These are phyloP conservation scores for Mus pahari DNA, from an alignment of 2,113 vertebrate genomes.

Conservation along the genomic window DNA sequence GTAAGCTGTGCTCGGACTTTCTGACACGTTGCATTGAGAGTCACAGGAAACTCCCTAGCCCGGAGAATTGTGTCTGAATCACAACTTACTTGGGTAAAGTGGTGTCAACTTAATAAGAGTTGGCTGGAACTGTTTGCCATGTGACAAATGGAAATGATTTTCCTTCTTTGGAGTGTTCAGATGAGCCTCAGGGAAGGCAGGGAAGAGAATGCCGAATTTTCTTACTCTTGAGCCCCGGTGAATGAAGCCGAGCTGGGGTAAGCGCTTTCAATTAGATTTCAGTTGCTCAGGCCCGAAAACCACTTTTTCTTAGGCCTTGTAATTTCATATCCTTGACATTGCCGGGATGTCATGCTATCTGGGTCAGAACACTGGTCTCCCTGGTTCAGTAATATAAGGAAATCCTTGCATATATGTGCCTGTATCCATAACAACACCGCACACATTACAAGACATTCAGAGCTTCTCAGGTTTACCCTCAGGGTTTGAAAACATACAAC, in stretches of 20 bases:
- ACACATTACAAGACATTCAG: neutral
- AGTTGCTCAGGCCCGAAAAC: slow-evolving; percentile 42
- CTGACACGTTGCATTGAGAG: slow-evolving; percentile 58
- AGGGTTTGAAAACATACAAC: neutral
- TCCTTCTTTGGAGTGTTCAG: slow-evolving; percentile 40
- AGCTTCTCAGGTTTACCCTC: neutral
- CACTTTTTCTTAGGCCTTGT: slow-evolving; percentile 49
- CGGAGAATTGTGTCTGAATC: neutral
- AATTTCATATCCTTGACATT: slow-evolving; percentile 39
- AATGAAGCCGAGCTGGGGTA: neutral
- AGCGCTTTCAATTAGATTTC: slow-evolving; percentile 65
- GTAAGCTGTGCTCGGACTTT: slow-evolving; percentile 66
- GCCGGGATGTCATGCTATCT: neutral
- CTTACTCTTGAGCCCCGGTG: slow-evolving; percentile 1
- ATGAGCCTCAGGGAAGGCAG: slow-evolving; percentile 6
- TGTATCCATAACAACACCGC: neutral
- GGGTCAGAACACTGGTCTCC: neutral
- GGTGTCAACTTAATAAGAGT: slow-evolving; percentile 49
- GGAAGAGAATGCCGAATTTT: slow-evolving; percentile 24
- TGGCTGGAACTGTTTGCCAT: slow-evolving; percentile 70
- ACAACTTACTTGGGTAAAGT: slow-evolving; percentile 71
- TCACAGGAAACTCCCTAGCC: slow-evolving; percentile 49
- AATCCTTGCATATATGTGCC: neutral
- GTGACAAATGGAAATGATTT: slow-evolving; percentile 74
- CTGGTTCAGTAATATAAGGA: neutral